Conservation (phyloP, 1,140 invertebrate genomes). For the Megalopta genalis region DNA sequence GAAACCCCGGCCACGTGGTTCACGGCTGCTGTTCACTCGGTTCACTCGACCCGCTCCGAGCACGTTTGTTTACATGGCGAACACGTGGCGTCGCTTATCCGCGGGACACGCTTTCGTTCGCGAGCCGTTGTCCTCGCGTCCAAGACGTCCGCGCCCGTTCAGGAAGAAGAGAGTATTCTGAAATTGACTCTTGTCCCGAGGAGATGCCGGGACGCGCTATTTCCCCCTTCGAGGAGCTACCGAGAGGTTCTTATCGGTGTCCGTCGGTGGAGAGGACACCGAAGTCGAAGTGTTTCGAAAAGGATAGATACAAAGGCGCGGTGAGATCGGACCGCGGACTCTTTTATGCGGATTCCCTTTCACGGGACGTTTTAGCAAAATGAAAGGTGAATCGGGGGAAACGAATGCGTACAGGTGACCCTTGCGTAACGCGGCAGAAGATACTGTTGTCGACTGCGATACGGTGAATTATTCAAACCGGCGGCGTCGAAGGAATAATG, state of each 20-base stretch:
- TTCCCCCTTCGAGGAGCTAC: not conserved
- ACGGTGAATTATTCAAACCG: too few relatives aligned
- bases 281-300: not conserved
- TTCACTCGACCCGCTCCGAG: slow-evolving; percentile 50
- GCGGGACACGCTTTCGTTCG: not conserved
- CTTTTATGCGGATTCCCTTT: too few relatives aligned
- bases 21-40: slow-evolving; percentile 15
- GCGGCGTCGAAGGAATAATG: too few relatives aligned
- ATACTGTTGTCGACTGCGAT: too few relatives aligned
- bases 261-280: not conserved
- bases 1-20: slow-evolving; percentile 46
- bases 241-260: not conserved
- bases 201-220: not conserved
- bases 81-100: slow-evolving; percentile 11
- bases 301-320: not conserved
- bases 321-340: too few relatives aligned
- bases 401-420: too few relatives aligned
- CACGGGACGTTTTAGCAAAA: too few relatives aligned
- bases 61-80: slow-evolving; percentile 33
- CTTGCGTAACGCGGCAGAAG: too few relatives aligned
- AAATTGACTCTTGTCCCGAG: not conserved
- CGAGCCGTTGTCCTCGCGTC: not conserved
- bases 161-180: not conserved
- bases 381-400: too few relatives aligned
- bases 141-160: not conserved